Conservation (phyloP, 1,140 invertebrate species). For the Anoplolepis gracilipes region DNA sequence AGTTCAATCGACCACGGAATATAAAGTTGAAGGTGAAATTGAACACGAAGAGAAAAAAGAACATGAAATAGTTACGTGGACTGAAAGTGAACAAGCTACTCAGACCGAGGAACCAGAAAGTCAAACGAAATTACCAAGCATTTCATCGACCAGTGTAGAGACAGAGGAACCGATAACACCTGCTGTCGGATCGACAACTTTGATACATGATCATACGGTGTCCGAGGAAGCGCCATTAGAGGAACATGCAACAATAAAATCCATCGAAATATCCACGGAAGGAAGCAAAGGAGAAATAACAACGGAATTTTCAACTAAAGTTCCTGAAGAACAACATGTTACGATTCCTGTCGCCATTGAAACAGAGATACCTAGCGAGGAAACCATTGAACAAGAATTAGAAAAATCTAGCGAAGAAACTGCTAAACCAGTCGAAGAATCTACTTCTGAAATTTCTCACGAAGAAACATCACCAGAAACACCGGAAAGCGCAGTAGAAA, state of each 20-base stretch:
- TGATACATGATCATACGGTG: constrained; percentile 21
- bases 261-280: constrained; percentile 33
- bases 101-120: constrained; percentile 60
- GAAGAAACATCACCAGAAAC: constrained; percentile 39
- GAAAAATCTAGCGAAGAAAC: constrained; percentile 3
- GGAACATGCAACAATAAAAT: constrained; percentile 30
- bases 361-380: neutral
- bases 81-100: constrained; percentile 20
- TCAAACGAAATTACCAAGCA: constrained; percentile 51
- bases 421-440: constrained; percentile 7
- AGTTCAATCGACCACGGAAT: constrained; percentile 14
- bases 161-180: constrained; percentile 41
- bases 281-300: constrained; percentile 51
- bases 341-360: constrained; percentile 15
- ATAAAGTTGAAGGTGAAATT: constrained; percentile 1
- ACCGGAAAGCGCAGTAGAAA: constrained; percentile 49
- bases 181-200: constrained; percentile 18
- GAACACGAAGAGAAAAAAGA: constrained; percentile 50
- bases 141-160: constrained; percentile 51
- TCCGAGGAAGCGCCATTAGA: constrained; percentile 28
- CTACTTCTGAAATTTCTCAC: constrained; percentile 14
- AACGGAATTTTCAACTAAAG: constrained; percentile 32
- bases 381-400: constrained; percentile 18
- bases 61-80: constrained; percentile 35
- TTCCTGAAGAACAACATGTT: constrained; percentile 49